These are phyloP conservation scores for Tetramorium bicarinatum DNA, from an alignment of 2,888 invertebrate species.

Conservation along the genomic window DNA sequence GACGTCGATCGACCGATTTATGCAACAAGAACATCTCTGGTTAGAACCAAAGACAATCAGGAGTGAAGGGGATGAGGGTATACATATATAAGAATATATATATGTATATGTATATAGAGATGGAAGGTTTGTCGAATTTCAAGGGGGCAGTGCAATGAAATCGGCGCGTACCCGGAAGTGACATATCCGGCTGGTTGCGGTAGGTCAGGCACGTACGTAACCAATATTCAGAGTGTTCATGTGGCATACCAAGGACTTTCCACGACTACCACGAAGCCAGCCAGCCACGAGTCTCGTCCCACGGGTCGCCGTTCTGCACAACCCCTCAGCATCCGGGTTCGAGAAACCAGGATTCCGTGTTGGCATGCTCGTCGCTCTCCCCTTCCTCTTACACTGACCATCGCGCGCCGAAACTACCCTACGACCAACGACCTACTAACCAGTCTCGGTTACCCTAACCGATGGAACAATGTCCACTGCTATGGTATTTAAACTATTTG, in stretches of 20 bases:
- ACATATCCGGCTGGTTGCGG: constrained; percentile 71
- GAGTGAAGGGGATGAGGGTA: background rate
- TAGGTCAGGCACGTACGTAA: constrained; percentile 71
- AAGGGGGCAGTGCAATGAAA: constrained; percentile 52
- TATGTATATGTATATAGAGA: too few species aligned
- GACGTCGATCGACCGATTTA: constrained; percentile 26
- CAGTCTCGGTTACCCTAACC: background rate
- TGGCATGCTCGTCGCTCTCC: background rate
- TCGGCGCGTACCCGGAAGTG: constrained; percentile 66
- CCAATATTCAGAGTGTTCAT: constrained; percentile 72
- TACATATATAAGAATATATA: background rate
- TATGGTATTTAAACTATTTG: constrained; percentile 69
- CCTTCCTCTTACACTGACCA: background rate
- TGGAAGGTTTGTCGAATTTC: constrained; percentile 44
- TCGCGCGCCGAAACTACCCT: constrained; percentile 22
- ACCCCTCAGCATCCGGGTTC: constrained; percentile 22
- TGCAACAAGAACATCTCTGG: constrained; percentile 14
- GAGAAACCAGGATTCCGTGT: constrained; percentile 48
- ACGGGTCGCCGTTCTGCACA: constrained; percentile 37
- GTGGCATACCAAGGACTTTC: constrained; percentile 70
- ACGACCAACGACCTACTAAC: constrained; percentile 28
- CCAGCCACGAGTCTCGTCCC: constrained; percentile 24
- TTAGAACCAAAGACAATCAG: constrained; percentile 10
- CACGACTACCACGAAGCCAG: constrained; percentile 29
- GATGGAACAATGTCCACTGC: constrained; percentile 4